Evolutionary conservation across 1,140 invertebrate species (phyloP).

Genomic region (Panagrolaimus sp.): DNA sequence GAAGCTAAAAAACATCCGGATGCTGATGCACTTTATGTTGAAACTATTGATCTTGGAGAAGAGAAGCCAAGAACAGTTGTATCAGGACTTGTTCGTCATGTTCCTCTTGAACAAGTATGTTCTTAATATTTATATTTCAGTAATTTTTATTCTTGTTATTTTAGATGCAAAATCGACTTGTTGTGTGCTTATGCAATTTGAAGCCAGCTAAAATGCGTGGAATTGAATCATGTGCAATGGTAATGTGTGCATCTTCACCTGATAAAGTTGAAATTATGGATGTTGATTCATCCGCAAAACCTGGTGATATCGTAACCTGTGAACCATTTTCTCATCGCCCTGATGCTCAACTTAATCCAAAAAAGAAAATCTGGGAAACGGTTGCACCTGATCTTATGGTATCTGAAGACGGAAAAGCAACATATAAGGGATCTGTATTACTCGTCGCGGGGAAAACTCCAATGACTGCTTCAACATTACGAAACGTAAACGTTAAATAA

Average conservation of each 20-base stretch:
- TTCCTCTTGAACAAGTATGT: constrained; percentile 68
- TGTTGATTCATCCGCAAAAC: constrained; percentile 56
- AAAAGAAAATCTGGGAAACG: constrained; percentile 89
- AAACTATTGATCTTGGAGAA: constrained; percentile 83
- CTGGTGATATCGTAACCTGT: constrained; percentile 61
- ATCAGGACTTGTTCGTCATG: constrained; percentile 78
- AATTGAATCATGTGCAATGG: constrained; percentile 63
- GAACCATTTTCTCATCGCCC: constrained; percentile 63
- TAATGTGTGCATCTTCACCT: constrained; percentile 64
- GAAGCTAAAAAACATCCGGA: constrained; percentile 78
- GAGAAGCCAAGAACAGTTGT: constrained; percentile 74
- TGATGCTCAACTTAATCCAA: constrained; percentile 78
- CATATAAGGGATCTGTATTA: constrained; percentile 51
- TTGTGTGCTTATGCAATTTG: constrained; percentile 64
- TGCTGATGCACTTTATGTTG: constrained; percentile 81
- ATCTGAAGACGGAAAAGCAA: constrained; percentile 41
- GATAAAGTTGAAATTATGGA: constrained; percentile 64
- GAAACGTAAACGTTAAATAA: constrained; percentile 50
- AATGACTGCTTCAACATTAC: constrained; percentile 47
- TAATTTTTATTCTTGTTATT: constrained; percentile 14
- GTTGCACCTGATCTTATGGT: constrained; percentile 67
- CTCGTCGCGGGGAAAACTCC: constrained; percentile 36
- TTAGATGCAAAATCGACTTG: constrained; percentile 58
- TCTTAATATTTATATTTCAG: neutral
- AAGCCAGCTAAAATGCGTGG: constrained; percentile 64